Base-by-base conservation (phyloP, 2,797 vertebrate species). In the Prionace glauca region DNA sequence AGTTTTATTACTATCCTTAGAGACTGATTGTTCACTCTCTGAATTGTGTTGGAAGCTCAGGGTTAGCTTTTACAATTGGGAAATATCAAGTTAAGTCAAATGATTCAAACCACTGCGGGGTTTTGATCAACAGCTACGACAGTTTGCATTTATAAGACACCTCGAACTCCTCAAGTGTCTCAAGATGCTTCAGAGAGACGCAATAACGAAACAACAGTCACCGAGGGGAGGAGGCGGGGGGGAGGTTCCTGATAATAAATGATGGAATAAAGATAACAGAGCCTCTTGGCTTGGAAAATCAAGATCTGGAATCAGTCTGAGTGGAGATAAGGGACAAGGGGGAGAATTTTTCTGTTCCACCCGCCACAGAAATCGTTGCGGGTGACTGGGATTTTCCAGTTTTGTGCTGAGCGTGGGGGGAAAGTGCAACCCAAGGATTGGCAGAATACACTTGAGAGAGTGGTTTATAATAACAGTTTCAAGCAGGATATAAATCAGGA, bases 61-160 rank as follows among this genome's bases (percentile, higher is more conserved):
- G 95, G 96, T 97, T 96, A 94, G 96, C 96, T 96, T 96, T 96
- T 36, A 95, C 91, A 16, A 12, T 96, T 96, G 18, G 50, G n/a
- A 96, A 96, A 96, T 96, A 96, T 97, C 96, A 96, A 96, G 96
- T 97, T 97, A 96, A 97, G 96, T 96, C 96, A 96, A 97, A 96
- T 97, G 96, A 97, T 97, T 97, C 96, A 97, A 97, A 96, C 96
- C 45, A n/a, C 69, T 56, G 79, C 29, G 24, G 62, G 90, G 62
- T 69, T n/a, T 69, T 92, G 62, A 67, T 36, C 62, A 22, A 92
- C 90, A 69, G 12, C 9, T 4, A 67, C n/a, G 36, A 92, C 32
- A 41, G 65, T 67, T 67, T 67, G 62, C 62, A 36, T 92, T 67
- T 36, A 22, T 36, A 45, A 41, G 20, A 41, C 36, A 45, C 16